phyloP scores from a whole-genome alignment of 2,113 vertebrate genomes.

The Myanophis thanlyinensis region DNA sequence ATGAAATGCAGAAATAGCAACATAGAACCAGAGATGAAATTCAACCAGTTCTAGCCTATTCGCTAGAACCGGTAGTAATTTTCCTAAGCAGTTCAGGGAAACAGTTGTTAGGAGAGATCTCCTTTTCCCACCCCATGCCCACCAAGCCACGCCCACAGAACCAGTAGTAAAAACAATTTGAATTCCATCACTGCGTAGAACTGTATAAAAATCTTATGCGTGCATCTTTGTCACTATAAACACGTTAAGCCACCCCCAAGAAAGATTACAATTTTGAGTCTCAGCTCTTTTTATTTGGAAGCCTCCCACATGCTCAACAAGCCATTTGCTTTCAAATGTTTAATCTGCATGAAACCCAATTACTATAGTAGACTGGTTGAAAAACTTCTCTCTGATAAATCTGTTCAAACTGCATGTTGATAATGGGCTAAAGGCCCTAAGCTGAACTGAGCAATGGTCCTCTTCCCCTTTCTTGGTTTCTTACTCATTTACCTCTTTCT shows the following conservation, averaged over 20 bases:
- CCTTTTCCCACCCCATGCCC: too few species aligned
- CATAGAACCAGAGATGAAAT: too few species aligned
- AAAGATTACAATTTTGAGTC: neutral
- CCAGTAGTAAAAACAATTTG: too few species aligned
- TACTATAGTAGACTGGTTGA: neutral
- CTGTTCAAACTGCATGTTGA: neutral
- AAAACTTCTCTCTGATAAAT: neutral
- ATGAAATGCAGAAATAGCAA: neutral
- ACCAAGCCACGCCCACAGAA: too few species aligned
- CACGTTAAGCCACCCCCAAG: neutral
- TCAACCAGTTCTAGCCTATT: too few species aligned
- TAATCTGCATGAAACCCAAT: neutral
- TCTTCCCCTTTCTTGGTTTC: neutral
- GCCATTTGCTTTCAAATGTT: neutral
- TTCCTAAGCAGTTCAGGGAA: too few species aligned
- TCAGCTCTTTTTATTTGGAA: neutral
- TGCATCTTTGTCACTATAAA: neutral
- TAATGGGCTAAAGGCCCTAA: neutral
- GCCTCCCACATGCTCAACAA: neutral
- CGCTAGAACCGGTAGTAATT: too few species aligned
- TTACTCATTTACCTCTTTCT: neutral
- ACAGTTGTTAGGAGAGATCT: too few species aligned
- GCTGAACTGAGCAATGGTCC: neutral
- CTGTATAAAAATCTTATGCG: neutral
- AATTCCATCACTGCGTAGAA: too few species aligned